Evolutionary conservation across 23 tunicate genomes (phyloP).

Genomic region (Halocynthia aurantium): DNA sequence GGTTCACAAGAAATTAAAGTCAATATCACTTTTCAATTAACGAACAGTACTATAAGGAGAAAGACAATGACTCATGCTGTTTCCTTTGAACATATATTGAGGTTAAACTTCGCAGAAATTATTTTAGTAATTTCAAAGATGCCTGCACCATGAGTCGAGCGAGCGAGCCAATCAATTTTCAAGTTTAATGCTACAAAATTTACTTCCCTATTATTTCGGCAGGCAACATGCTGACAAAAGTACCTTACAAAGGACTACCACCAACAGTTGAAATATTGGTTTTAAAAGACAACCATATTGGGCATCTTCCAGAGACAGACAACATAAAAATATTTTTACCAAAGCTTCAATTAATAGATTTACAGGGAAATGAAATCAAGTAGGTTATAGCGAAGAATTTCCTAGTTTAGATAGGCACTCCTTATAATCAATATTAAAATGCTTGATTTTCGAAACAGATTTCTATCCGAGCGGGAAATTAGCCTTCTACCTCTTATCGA

Average conservation of each 20-base stretch:
- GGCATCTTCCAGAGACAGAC: conserved; percentile 23
- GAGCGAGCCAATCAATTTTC: too few relatives aligned
- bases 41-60: too few relatives aligned
- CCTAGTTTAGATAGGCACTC: neutral
- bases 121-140: too few relatives aligned
- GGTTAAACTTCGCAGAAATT: too few relatives aligned
- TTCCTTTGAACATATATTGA: too few relatives aligned
- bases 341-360: conserved; percentile 38
- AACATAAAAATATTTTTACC: conserved; percentile 25
- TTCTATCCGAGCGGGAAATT: neutral
- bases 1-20: too few relatives aligned
- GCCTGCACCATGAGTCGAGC: too few relatives aligned
- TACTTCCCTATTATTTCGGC: neutral
- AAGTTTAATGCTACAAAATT: too few relatives aligned
- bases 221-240: conserved; percentile 39
- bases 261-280: conserved; percentile 18
- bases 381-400: conserved; percentile 14
- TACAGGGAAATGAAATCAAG: conserved; percentile 44
- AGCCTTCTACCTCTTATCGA: conserved; percentile 18
- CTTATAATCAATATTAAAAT: neutral
- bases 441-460: neutral
- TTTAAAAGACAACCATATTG: conserved; percentile 29
- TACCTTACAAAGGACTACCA: conserved; percentile 42
- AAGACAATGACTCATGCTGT: too few relatives aligned
- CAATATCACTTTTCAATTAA: too few relatives aligned